These are phyloP conservation scores for Rhynchomys soricoides DNA, from an alignment of 2,113 vertebrate genomes.

Conservation along the genomic window DNA sequence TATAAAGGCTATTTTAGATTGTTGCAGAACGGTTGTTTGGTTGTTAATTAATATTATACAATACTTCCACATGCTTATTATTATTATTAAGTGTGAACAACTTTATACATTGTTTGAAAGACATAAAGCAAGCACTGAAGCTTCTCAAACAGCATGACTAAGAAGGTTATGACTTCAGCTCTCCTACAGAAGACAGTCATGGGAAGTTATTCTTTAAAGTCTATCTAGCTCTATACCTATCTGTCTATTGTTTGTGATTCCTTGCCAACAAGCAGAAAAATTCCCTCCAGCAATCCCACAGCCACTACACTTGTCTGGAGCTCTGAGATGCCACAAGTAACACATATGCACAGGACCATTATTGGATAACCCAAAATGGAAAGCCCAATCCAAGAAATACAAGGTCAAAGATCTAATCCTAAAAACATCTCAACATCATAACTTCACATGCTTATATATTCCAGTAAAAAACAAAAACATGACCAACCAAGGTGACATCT, in stretches of 20 bases:
- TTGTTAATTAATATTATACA: not conserved
- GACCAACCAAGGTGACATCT: not conserved
- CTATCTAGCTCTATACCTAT: too few relatives aligned
- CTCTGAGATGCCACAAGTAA: not conserved
- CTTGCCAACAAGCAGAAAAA: not conserved
- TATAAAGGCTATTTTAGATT: not conserved
- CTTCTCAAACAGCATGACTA: not conserved
- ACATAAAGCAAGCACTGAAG: not conserved
- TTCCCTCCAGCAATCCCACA: not conserved
- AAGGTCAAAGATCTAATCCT: not conserved
- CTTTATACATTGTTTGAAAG: not conserved
- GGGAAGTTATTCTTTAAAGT: not conserved
- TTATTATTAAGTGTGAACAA: too few relatives aligned
- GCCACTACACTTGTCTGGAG: not conserved
- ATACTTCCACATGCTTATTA: not conserved
- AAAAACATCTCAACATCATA: not conserved
- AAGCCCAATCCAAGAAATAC: not conserved
- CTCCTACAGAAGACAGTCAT: not conserved
- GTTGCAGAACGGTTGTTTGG: not conserved
- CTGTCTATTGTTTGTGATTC: not conserved
- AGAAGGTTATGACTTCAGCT: not conserved
- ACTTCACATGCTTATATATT: not conserved
- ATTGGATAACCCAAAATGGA: not conserved
- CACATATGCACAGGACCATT: not conserved
- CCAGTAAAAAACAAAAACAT: not conserved